These are phyloP conservation scores for Eupithecia centaureata DNA, from an alignment of 2,888 invertebrate species.

Conservation along the genomic window DNA sequence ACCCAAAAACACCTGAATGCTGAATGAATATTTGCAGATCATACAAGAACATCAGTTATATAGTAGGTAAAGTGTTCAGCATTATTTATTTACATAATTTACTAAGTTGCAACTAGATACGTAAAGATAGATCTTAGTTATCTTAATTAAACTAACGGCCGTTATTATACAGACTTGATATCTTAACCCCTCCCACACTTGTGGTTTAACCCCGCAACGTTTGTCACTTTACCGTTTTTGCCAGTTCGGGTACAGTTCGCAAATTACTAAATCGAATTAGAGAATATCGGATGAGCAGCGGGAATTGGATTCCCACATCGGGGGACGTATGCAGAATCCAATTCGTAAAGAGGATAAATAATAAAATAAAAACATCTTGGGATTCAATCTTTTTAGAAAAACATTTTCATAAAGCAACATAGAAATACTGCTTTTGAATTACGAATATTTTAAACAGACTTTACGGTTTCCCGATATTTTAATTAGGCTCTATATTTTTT, in stretches of 20 bases:
- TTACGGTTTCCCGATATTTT: no score
- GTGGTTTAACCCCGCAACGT: slow-evolving; percentile 40
- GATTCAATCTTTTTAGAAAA: no score
- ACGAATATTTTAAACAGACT: no score
- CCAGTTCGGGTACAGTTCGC: slow-evolving; percentile 33
- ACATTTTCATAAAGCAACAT: neutral
- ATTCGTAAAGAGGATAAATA: neutral
- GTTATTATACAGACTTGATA: neutral
- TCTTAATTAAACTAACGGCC: neutral
- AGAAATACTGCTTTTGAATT: no score
- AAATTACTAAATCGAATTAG: slow-evolving; percentile 31
- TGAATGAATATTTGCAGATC: no score
- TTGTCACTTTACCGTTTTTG: slow-evolving; percentile 44
- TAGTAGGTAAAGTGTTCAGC: no score
- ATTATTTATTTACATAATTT: no score
- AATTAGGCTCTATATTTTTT: no score
- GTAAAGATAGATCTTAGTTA: neutral
- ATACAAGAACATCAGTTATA: no score
- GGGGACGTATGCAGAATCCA: slow-evolving; percentile 7
- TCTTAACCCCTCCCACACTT: slow-evolving; percentile 24
- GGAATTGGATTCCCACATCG: slow-evolving; percentile 18
- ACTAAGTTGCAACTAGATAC: no score
- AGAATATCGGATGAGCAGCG: slow-evolving; percentile 28
- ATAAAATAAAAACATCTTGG: neutral
- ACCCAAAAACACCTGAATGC: no score